These are phyloP conservation scores for Bradypodion ventrale DNA, from an alignment of 2,797 vertebrate genomes.

Conservation along the genomic window DNA sequence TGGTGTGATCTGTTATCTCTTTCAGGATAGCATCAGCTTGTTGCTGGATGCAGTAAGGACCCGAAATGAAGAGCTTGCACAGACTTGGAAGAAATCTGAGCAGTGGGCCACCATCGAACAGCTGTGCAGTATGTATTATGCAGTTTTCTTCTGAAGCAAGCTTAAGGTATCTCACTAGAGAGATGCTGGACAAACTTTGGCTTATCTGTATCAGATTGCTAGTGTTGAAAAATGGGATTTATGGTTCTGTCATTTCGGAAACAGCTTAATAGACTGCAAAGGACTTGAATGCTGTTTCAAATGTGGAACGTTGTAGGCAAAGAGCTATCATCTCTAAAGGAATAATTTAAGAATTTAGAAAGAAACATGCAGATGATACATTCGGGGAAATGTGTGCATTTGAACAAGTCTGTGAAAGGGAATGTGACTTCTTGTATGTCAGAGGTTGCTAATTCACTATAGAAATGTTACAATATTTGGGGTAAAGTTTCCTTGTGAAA, in stretches of 20 bases:
- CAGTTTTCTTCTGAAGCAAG: neutral
- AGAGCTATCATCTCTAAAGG: neutral
- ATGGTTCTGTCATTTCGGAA: neutral
- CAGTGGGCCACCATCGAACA: conserved; percentile 99
- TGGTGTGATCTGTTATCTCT: neutral
- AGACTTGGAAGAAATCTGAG: conserved; percentile 98
- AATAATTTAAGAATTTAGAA: neutral
- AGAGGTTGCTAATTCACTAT: neutral
- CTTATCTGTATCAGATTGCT: neutral
- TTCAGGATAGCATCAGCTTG: conserved; percentile 95
- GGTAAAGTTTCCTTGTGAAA: neutral
- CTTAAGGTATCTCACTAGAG: neutral
- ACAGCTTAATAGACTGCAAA: neutral
- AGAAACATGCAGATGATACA: neutral
- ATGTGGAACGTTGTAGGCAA: neutral
- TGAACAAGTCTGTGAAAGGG: neutral
- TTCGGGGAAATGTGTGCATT: neutral
- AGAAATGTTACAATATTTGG: neutral
- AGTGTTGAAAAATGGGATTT: neutral
- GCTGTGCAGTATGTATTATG: conserved; percentile 89
- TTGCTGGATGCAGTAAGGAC: conserved; percentile 94
- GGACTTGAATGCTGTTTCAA: neutral
- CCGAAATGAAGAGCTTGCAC: conserved; percentile 93
- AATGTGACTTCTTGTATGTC: neutral
- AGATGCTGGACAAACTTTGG: neutral